Conservation (phyloP, 1,140 invertebrate genomes). For the Caerostris extrusa region DNA sequence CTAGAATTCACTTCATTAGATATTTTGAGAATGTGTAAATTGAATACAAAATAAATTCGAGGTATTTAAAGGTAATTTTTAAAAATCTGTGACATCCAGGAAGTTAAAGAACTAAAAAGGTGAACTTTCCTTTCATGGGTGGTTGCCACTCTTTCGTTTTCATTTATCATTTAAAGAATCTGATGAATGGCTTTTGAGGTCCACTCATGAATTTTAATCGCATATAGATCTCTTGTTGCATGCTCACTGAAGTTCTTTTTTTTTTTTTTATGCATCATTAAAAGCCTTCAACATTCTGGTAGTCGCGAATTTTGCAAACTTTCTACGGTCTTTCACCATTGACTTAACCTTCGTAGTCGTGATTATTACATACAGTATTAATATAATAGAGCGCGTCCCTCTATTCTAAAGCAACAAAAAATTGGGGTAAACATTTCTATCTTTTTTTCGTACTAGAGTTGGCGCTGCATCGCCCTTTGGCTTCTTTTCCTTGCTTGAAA, state of each 20-base stretch:
- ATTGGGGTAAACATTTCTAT: too few species aligned
- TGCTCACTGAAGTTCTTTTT: conserved; percentile 30
- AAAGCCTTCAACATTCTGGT: conserved; percentile 26
- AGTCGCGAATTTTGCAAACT: not conserved
- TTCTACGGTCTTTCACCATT: not conserved
- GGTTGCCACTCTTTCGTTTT: conserved; percentile 52
- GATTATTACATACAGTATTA: too few species aligned
- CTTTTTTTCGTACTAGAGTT: too few species aligned
- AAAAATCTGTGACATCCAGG: conserved; percentile 70
- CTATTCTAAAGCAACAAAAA: too few species aligned
- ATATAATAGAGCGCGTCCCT: too few species aligned
- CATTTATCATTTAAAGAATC: conserved; percentile 63
- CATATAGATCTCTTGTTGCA: not conserved
- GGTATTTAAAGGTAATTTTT: conserved; percentile 53
- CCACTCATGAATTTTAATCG: conserved; percentile 63
- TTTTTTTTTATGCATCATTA: conserved; percentile 1
- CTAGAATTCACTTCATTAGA: conserved; percentile 31
- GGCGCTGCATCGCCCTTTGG: too few species aligned
- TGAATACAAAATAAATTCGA: conserved; percentile 25
- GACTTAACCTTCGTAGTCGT: not conserved
- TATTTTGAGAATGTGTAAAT: conserved; percentile 27
- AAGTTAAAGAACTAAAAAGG: conserved; percentile 47
- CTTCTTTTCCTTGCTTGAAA: too few species aligned
- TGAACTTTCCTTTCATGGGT: conserved; percentile 61
- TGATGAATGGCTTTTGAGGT: conserved; percentile 65